Evolutionary conservation across 2,888 invertebrate genomes (phyloP), one percentile per base, ranked within the genome.

Genomic region (Phyllotreta cruciferae): DNA sequence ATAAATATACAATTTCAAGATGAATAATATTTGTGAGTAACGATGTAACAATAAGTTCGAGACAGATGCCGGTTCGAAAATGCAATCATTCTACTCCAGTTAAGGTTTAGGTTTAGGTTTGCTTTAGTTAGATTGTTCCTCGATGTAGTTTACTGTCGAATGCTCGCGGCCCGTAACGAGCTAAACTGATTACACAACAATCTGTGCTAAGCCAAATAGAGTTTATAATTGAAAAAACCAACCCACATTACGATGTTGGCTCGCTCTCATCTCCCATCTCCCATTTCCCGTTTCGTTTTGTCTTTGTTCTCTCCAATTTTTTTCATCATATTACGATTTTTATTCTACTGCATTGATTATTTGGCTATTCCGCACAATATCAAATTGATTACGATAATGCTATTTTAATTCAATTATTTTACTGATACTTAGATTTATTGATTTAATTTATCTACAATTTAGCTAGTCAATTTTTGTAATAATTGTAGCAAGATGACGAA

Each of bases 181-280:
- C 78, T 81, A 81, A 81, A 81, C 81, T 81, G 81, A 81, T 81
- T 81, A 81, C 81, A 80, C 80, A 81, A 81, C 81, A 81, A 81
- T 81, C 81, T 81, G 81, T 80, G 80, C 80, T 81, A 82, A 82
- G 81, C 81, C 81, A 82, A 82, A 82, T 82, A 81, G 82, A 82
- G 81, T 82, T 82, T 81, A 81, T 82, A 82, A 82, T 82, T 82
- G 81, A 82, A 82, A 82, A 82, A 82, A 81, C 80, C 80, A 75
- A 60, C 66, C 69, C 70, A 66, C 70, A 68, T 67, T 65, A 66
- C 69, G 54, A 37, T 56, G 50, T 57, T 54, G 35, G 50, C 56
- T 52, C 63, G 58, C 62, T 66, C 67, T 65, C 66, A 58, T 67
- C 64, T 60, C 50, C 68, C 52, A 58, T 63, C 62, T 62, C 64